Evolutionary conservation across 2,797 vertebrate species (phyloP).

Genomic region (Calcarius lapponicus): DNA sequence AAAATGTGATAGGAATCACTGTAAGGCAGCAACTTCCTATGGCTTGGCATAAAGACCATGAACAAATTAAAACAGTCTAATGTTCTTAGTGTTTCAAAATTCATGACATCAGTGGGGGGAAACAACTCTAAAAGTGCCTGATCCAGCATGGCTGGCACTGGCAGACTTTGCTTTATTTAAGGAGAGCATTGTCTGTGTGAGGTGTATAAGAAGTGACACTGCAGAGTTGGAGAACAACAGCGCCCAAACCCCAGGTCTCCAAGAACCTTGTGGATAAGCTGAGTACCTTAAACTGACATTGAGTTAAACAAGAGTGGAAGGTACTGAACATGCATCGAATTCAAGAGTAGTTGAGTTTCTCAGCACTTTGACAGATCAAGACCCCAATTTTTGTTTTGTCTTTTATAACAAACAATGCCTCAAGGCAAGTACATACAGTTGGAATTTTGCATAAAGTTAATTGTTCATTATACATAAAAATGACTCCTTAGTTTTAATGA

Average conservation of each 20-base stretch:
- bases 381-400: conserved; percentile 28
- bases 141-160: not conserved
- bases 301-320: conserved; percentile 35
- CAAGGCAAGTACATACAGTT: not conserved
- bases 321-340: not conserved
- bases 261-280: not conserved
- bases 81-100: conserved; percentile 13
- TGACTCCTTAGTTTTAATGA: conserved; percentile 23
- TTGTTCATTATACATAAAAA: conserved; percentile 38
- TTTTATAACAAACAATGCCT: conserved; percentile 54
- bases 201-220: not conserved
- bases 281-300: conserved; percentile 7
- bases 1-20: conserved; percentile 42
- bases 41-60: not conserved
- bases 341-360: conserved; percentile 7
- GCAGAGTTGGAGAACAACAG: not conserved
- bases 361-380: conserved; percentile 37
- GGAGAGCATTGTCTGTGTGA: not conserved
- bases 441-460: conserved; percentile 44
- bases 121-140: not conserved
- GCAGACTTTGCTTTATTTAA: not conserved
- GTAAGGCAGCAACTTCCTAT: conserved; percentile 3
- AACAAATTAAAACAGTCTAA: conserved; percentile 39
- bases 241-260: not conserved
- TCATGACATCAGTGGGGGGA: not conserved